These are phyloP conservation scores for Premnoplex brunnescens DNA, from an alignment of 2,797 vertebrate genomes.

Conservation along the genomic window DNA sequence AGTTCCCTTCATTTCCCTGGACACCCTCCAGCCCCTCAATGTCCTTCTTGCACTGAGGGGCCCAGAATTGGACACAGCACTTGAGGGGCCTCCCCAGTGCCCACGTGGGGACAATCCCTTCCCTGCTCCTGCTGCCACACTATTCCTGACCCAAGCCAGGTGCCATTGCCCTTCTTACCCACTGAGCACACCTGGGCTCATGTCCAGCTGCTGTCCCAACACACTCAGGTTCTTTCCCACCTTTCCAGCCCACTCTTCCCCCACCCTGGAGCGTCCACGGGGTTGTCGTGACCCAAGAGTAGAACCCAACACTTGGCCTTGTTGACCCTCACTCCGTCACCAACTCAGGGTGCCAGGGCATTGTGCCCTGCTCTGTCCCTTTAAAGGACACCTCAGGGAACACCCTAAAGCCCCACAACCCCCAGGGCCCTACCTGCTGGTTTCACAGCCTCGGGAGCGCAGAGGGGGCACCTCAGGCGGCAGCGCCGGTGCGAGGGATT, in stretches of 20 bases:
- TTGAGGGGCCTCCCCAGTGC: neutral
- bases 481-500: conserved; percentile 64
- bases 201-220: neutral
- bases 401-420: conserved; percentile 44
- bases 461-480: conserved; percentile 55
- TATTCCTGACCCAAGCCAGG: no score
- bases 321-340: neutral
- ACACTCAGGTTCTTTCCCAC: neutral
- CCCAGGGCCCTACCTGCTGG: conserved; percentile 66
- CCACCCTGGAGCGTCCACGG: neutral
- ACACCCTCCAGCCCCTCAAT: neutral
- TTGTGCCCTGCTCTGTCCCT: neutral
- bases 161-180: neutral
- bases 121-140: neutral
- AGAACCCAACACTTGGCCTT: neutral
- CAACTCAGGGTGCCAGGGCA: neutral
- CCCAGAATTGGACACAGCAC: neutral
- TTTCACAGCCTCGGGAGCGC: conserved; percentile 60
- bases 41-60: neutral
- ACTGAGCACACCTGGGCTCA: neutral
- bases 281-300: neutral
- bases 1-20: neutral
- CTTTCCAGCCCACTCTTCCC: neutral
- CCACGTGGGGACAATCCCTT: no score
- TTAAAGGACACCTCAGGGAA: neutral